Evolutionary conservation across 2,113 vertebrate genomes (phyloP).

Genomic region (Paratilapia polleni): DNA sequence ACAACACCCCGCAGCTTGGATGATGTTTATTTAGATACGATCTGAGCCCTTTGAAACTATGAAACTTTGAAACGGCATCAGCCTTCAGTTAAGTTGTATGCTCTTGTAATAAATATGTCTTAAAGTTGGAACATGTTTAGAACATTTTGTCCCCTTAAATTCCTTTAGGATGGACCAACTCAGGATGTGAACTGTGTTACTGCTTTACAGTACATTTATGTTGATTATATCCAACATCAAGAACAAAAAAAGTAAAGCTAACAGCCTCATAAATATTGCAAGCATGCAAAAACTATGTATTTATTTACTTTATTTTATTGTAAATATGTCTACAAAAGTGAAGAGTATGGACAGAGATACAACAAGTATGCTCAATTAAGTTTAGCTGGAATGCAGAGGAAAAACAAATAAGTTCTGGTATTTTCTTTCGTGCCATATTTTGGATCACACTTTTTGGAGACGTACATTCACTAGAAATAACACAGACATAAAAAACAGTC

Average conservation of each 20-base stretch:
- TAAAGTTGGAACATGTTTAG: background rate
- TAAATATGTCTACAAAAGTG: constrained; percentile 65
- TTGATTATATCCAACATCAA: background rate
- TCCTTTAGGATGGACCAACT: background rate
- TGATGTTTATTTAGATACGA: background rate
- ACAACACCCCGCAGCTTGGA: background rate
- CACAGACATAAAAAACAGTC: background rate
- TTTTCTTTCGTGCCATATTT: background rate
- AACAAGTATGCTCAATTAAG: background rate
- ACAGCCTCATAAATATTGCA: background rate
- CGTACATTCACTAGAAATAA: background rate
- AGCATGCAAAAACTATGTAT: background rate
- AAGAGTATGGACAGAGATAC: constrained; percentile 26
- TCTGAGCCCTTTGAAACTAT: background rate
- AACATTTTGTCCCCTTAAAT: background rate
- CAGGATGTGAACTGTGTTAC: background rate
- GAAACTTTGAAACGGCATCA: background rate
- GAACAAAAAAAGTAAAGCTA: background rate
- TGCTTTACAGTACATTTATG: background rate
- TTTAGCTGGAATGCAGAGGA: constrained; percentile 5
- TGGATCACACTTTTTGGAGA: background rate
- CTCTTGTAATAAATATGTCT: background rate
- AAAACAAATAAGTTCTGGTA: background rate
- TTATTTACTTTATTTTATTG: constrained; percentile 67
- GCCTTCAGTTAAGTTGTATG: background rate